Base-by-base conservation (phyloP, 2,797 vertebrate genomes). In the Pelochelys cantorii region DNA sequence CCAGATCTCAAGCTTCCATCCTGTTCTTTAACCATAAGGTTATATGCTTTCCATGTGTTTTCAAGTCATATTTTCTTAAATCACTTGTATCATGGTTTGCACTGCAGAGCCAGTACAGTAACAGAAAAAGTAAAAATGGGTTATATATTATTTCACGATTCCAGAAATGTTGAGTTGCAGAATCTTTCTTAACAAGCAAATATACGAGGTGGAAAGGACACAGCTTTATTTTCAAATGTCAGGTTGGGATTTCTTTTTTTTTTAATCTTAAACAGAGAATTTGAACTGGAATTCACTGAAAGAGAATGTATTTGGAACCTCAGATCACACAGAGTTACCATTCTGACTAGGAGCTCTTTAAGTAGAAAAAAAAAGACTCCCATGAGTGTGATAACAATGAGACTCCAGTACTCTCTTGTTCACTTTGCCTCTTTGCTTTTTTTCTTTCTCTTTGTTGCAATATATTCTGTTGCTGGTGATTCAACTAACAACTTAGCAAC, bases 281-380 rank as follows among this genome's bases (percentile, higher is more conserved):
- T 56, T 81, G 53, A 81, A 29, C 27, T 11, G 42, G 55, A 22
- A 79, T 25, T 89, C 60, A 56, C 86, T 82, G 77, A 84, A 85
- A 81, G 42, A 71, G 10, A 12, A 86, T 89, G 92, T 81, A 95
- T 94, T 95, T 86, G 94, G 91, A 81, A 60, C 78, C 79, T 71
- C 34, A 60, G 48, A n/a, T 59, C 88, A 56, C 53, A 11, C 52
- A 27, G 57, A 55, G 83, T 42, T 65, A 42, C 22, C 37, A 48
- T 74, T 74, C 65, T 52, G 18, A 57, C 54, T 74, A n/a, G 55
- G 27, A 34, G 80, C 55, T 34, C 74, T 48, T 56, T 42, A 77
- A 53, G 48, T 53, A 34, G 65, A 60, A 31, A 82, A 77, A 37
- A 88, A 54, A 20, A 31, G 34, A 77, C 34, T 77, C 79, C 53